phyloP scores from a whole-genome alignment of 2,797 vertebrate species.

The Coendou prehensilis region DNA sequence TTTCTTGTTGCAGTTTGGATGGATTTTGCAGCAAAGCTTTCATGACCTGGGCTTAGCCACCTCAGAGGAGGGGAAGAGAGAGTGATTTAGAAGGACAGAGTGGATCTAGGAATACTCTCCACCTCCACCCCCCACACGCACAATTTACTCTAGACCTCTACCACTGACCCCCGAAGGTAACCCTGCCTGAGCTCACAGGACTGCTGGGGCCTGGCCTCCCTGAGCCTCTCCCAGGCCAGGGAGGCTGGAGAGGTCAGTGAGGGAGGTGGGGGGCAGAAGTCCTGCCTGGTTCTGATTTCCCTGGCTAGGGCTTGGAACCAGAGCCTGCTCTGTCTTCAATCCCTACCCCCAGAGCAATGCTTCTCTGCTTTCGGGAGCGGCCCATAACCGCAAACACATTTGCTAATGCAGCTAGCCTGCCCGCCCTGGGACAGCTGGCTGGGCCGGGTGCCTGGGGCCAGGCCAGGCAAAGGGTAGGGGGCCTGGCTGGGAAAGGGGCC shows the following conservation, averaged over 20 bases:
- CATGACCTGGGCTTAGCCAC: neutral
- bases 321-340: constrained; percentile 81
- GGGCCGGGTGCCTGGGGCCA: constrained; percentile 78
- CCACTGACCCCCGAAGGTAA: neutral
- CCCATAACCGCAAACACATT: constrained; percentile 86
- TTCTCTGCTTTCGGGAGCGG: constrained; percentile 83
- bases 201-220: neutral
- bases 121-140: neutral
- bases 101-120: neutral
- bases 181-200: neutral
- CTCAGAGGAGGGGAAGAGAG: neutral
- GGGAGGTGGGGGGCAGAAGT: constrained; percentile 69
- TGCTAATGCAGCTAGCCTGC: constrained; percentile 83
- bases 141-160: neutral
- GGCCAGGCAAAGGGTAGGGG: constrained; percentile 82
- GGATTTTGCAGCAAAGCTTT: neutral
- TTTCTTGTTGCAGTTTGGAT: constrained; percentile 1
- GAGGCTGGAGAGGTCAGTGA: neutral
- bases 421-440: constrained; percentile 82
- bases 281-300: constrained; percentile 83
- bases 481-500: constrained; percentile 77
- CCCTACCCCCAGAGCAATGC: constrained; percentile 60
- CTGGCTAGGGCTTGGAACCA: constrained; percentile 73
- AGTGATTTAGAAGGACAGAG: neutral
- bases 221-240: neutral